phyloP scores from a whole-genome alignment of 2,888 invertebrate genomes.

The Lithophane socia region DNA sequence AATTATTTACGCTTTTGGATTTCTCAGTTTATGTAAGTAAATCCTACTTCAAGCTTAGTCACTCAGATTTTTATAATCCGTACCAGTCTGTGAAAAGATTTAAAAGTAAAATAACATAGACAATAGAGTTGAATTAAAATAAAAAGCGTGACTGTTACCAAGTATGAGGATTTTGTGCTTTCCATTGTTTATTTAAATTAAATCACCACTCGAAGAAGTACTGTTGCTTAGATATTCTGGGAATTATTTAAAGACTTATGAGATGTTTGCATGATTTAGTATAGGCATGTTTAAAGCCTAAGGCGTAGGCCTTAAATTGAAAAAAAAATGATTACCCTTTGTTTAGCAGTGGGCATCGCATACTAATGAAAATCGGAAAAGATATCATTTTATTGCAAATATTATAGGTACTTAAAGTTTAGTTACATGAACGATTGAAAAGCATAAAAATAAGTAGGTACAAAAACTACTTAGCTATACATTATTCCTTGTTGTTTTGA shows the following conservation, averaged over 20 bases:
- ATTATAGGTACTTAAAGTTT: not conserved
- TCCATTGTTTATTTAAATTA: constrained; percentile 39
- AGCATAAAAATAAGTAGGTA: not conserved
- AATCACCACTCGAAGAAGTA: constrained; percentile 17
- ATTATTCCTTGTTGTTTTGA: constrained; percentile 10
- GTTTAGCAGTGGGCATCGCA: not conserved
- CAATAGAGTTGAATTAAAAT: constrained; percentile 27
- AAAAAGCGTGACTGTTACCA: constrained; percentile 24
- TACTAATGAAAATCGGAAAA: not conserved
- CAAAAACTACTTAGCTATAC: constrained; percentile 4
- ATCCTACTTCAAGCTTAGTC: not conserved
- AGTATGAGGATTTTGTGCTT: constrained; percentile 32
- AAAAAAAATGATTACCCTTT: not conserved
- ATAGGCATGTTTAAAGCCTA: not conserved
- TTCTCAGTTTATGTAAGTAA: not conserved
- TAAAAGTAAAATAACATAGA: constrained; percentile 28
- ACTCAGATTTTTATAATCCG: constrained; percentile 14
- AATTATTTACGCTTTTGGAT: not conserved
- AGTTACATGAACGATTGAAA: not conserved
- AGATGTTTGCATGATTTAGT: not conserved
- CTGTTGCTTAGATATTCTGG: not conserved
- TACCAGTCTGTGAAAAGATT: constrained; percentile 25
- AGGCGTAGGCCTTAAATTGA: not conserved
- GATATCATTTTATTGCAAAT: not conserved
- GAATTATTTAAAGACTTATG: constrained; percentile 6